A percentile compares a stretch with the other conserved stretches of the same genome.
Evolutionary conservation across 1,140 invertebrate species (phyloP).

Genomic region (Spodoptera frugiperda): DNA sequence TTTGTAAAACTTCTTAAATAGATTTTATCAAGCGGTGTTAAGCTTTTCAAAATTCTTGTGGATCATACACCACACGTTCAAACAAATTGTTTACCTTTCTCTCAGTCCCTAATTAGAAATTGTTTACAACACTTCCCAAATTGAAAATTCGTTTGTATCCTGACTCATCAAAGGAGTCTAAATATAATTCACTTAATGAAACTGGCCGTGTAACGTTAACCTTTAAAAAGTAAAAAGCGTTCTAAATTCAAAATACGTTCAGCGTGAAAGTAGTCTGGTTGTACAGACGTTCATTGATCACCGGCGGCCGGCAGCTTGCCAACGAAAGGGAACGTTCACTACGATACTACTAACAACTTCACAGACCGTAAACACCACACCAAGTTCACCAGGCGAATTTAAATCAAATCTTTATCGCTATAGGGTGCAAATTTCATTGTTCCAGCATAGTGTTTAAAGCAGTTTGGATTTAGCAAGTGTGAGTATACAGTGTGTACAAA

Average conservation of each 20-base stretch:
- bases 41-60: neutral
- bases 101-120: constrained; percentile 9
- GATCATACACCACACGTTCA: neutral
- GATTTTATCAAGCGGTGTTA: no score
- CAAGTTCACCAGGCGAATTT: constrained; percentile 45
- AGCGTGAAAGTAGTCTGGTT: constrained; percentile 78
- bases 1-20: neutral
- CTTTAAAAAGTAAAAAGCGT: constrained; percentile 59
- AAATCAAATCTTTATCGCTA: constrained; percentile 7
- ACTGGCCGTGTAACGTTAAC: constrained; percentile 40
- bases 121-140: constrained; percentile 32
- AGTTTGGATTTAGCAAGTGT: constrained; percentile 1
- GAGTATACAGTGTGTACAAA: constrained; percentile 56
- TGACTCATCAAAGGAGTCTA: constrained; percentile 33
- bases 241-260: constrained; percentile 71
- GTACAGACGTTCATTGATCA: constrained; percentile 82
- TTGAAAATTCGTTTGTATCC: neutral
- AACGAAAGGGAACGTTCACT: constrained; percentile 79
- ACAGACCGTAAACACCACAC: constrained; percentile 40
- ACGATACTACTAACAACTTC: constrained; percentile 51
- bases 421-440: constrained; percentile 44
- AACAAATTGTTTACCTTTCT: neutral
- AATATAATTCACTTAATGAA: constrained; percentile 41
- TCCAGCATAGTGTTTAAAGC: neutral
- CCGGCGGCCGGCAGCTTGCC: constrained; percentile 67